A percentile compares a stretch with the other conserved stretches of the same genome.
Evolutionary conservation across 2,888 invertebrate genomes (phyloP).

Genomic region (Euplexia lucipara): DNA sequence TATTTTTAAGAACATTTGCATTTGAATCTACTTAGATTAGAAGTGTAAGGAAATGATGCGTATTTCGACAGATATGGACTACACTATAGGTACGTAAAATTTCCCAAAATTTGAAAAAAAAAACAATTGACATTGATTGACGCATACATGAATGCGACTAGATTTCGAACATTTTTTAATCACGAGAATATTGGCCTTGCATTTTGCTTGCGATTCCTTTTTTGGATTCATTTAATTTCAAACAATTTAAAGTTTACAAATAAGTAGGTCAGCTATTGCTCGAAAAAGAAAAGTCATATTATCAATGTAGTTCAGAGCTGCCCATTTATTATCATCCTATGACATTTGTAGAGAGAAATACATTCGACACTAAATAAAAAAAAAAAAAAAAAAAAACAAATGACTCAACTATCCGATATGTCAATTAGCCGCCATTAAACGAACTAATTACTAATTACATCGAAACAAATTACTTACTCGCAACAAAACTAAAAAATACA

Average conservation of each 20-base stretch:
- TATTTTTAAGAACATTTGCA: no score
- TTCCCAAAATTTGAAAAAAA: no score
- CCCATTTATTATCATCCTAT: background rate
- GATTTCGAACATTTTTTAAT: no score
- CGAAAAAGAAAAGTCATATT: background rate
- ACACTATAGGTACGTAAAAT: no score
- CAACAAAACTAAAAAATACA: slow-evolving; percentile 39
- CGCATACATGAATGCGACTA: no score
- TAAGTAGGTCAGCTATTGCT: background rate
- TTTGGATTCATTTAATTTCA: slow-evolving; percentile 1
- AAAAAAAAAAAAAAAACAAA: slow-evolving; percentile 10
- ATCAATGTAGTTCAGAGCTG: slow-evolving; percentile 4
- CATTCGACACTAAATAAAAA: slow-evolving; percentile 28
- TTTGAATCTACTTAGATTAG: no score
- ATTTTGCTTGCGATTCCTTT: slow-evolving; percentile 20
- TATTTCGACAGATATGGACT: no score
- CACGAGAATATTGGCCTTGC: no score
- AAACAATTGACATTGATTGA: no score
- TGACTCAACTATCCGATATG: slow-evolving; percentile 39
- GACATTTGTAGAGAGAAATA: slow-evolving; percentile 36
- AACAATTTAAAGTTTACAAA: slow-evolving; percentile 5
- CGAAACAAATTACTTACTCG: slow-evolving; percentile 32
- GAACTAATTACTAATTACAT: slow-evolving; percentile 54
- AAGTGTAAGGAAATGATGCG: no score
- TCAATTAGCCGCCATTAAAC: slow-evolving; percentile 46